These are phyloP conservation scores for Gopherus flavomarginatus DNA, from an alignment of 2,113 vertebrate genomes.

Conservation along the genomic window DNA sequence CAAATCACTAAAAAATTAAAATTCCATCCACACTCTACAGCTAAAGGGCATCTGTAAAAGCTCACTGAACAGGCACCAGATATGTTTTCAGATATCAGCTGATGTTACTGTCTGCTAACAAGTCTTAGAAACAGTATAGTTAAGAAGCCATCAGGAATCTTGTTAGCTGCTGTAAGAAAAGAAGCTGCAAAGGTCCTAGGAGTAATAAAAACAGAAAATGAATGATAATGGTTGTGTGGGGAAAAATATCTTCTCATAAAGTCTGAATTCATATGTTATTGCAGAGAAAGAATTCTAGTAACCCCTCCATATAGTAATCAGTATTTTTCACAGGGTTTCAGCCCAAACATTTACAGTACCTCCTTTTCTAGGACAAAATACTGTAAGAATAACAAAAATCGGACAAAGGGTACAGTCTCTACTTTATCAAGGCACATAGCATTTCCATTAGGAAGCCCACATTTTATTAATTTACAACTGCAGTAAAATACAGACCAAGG, in stretches of 20 bases:
- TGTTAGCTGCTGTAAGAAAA: background rate
- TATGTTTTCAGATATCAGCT: background rate
- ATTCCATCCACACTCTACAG: background rate
- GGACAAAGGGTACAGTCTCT: background rate
- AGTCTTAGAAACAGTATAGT: background rate
- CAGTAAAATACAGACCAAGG: background rate
- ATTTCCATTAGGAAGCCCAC: background rate
- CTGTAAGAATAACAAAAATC: background rate
- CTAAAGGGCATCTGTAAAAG: background rate
- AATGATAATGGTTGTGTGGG: background rate
- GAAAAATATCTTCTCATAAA: background rate
- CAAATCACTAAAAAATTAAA: conserved; percentile 20
- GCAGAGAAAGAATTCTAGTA: background rate
- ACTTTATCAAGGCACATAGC: background rate
- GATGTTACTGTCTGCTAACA: background rate
- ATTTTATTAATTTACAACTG: background rate
- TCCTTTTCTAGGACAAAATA: background rate
- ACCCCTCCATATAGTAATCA: too few relatives aligned
- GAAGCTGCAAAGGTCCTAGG: background rate
- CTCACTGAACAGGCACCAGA: background rate
- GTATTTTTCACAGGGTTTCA: background rate
- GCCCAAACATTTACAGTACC: background rate
- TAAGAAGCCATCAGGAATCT: background rate
- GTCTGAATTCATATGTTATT: accelerated
- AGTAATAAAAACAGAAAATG: background rate